Conservation (phyloP, 1,140 invertebrate species). For the Thalassaphorura encarpata region DNA sequence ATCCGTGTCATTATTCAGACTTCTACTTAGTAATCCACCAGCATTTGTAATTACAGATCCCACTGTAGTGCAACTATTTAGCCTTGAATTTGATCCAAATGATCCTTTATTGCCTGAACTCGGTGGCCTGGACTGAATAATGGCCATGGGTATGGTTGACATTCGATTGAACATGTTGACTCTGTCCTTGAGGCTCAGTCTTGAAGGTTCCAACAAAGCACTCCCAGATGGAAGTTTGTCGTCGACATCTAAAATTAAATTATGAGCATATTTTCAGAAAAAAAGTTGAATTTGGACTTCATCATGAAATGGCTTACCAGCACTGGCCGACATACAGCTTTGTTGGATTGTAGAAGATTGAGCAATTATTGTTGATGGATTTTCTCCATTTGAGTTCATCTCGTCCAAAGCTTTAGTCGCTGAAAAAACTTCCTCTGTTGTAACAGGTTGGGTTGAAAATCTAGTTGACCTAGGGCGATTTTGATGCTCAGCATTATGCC, state of each 20-base stretch:
- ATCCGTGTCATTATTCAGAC: neutral
- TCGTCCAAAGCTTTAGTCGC: neutral
- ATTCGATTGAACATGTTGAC: constrained; percentile 20
- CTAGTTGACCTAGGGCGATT: neutral
- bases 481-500: constrained; percentile 3
- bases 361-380: too few relatives aligned
- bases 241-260: too few relatives aligned
- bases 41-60: neutral
- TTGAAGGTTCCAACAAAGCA: constrained; percentile 14
- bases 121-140: neutral
- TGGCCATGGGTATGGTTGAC: neutral
- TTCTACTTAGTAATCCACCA: neutral
- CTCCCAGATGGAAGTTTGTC: too few relatives aligned
- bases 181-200: constrained; percentile 16
- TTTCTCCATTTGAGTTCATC: too few relatives aligned
- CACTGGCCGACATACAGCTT: too few relatives aligned
- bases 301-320: too few relatives aligned
- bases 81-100: neutral
- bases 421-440: constrained; percentile 10
- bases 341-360: too few relatives aligned
- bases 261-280: too few relatives aligned
- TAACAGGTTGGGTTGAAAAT: constrained; percentile 12
- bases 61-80: neutral
- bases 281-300: too few relatives aligned
- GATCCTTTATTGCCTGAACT: neutral